Conservation (phyloP, 2,888 invertebrate species). For the Aphrophora alni region DNA sequence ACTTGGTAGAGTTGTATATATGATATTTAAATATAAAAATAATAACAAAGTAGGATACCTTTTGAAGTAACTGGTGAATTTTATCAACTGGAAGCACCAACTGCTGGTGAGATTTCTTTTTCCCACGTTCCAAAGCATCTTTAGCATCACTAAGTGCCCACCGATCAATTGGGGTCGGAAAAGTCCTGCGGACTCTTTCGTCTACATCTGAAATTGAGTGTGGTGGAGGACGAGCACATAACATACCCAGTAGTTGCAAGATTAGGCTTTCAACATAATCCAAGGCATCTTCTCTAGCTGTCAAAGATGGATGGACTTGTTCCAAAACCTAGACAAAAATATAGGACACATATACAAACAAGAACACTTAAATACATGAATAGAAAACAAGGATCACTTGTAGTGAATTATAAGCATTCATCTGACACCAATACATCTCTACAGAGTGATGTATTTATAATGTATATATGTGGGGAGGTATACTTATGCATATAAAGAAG, state of each 20-base stretch:
- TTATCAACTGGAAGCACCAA: slow-evolving; percentile 85
- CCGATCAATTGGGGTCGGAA: slow-evolving; percentile 93
- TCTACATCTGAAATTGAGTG: slow-evolving; percentile 91
- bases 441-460: too few relatives aligned
- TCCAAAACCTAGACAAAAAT: slow-evolving; percentile 85
- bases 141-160: slow-evolving; percentile 93
- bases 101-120: slow-evolving; percentile 66
- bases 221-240: slow-evolving; percentile 80
- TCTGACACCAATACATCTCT: too few relatives aligned
- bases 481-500: too few relatives aligned
- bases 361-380: too few relatives aligned
- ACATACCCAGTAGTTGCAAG: slow-evolving; percentile 83
- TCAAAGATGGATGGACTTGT: slow-evolving; percentile 87
- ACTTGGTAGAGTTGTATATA: too few relatives aligned
- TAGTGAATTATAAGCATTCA: too few relatives aligned
- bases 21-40: too few relatives aligned
- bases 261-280: slow-evolving; percentile 92
- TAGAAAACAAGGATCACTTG: too few relatives aligned
- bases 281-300: slow-evolving; percentile 87
- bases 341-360: too few relatives aligned
- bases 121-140: slow-evolving; percentile 79
- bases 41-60: slow-evolving; percentile 60
- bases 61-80: slow-evolving; percentile 86
- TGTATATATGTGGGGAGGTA: too few relatives aligned
- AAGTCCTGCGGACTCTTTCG: slow-evolving; percentile 87